Base-by-base conservation (phyloP, 2,797 vertebrate species). In the Meriones psammophilus region DNA sequence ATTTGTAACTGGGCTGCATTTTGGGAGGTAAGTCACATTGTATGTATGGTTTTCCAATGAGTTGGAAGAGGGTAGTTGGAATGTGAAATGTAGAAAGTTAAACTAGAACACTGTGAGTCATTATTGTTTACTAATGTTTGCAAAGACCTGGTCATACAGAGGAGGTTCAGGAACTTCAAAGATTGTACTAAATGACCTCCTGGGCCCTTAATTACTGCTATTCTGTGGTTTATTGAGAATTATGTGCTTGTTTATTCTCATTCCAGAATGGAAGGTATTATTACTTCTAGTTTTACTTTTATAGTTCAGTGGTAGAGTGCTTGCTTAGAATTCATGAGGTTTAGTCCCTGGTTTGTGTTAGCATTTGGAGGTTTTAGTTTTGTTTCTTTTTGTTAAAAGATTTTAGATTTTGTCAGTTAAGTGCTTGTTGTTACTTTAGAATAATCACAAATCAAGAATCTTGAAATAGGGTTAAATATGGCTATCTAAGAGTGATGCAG, bases 151-250 rank as follows among this genome's bases (percentile, higher is more conserved):
- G 22, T 86, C 36, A 83, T 36, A 87, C 36, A 93, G 73, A 54
- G 33, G 92, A 74, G 20, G 33, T 64, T 84, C 33, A 90, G 69
- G 83, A 95, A 42, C 62, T 24, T 88, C 64, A 87, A 76, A 71
- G 64, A n/a, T 58, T 84, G 30, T 26, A 78, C 39, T 64, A 69
- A 89, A 88, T 91, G 50, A 89, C 20, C 24, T 54, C 24, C 73
- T 79, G 58, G n/a, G 68, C 33, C 36, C 54, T 89, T 89, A 83
- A 85, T 86, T 54, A 69, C 64, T 80, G 56, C 62, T 83, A n/a
- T 89, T 91, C 83, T 96, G 28, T 79, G 36, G 73, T 88, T 89
- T 97, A 46, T 83, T 97, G 54, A 95, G 56, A 68, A 84, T 96
- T 96, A 87, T 54, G 22, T 92, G 30, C 56, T 26, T 87, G 24